Percentiles rank a stretch among this genome's conserved stretches.
Conservation (phyloP, 2,113 vertebrate species). For the Macquaria australasica region DNA sequence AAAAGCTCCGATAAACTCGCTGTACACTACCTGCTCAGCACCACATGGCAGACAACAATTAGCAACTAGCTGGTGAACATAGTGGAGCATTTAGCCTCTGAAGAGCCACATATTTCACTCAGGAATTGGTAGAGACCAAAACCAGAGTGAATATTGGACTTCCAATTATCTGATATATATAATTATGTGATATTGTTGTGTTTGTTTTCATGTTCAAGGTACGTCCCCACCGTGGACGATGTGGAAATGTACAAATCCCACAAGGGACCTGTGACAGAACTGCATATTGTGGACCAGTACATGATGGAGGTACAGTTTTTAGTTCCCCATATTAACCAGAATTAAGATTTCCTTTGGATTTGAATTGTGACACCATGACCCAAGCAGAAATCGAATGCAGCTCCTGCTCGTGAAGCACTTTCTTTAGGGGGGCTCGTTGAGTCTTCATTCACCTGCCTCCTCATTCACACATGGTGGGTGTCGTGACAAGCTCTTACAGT, state of each 20-base stretch:
- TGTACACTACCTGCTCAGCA: too few species aligned
- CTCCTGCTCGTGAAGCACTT: neutral
- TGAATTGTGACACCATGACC: neutral
- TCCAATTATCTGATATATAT: too few species aligned
- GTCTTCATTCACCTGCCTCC: slow-evolving; percentile 31
- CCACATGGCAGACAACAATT: neutral
- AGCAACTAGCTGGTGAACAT: neutral
- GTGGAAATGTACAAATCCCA: slow-evolving; percentile 88
- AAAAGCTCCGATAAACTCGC: too few species aligned
- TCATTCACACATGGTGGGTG: slow-evolving; percentile 48
- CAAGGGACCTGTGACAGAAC: slow-evolving; percentile 84
- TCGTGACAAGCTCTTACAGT: slow-evolving; percentile 33
- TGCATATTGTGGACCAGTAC: slow-evolving; percentile 91
- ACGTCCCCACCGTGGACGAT: slow-evolving; percentile 88
- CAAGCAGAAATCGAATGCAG: neutral
- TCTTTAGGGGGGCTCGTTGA: neutral
- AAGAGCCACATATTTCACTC: neutral
- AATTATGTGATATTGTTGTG: neutral
- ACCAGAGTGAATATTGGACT: too few species aligned
- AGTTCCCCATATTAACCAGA: neutral
- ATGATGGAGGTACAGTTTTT: slow-evolving; percentile 88
- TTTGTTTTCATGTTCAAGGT: slow-evolving; percentile 78
- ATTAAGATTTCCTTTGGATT: neutral
- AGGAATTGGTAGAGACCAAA: neutral
- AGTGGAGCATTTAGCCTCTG: neutral